Base-by-base conservation (phyloP, 2,888 invertebrate species). In the Drosophila longiperda region DNA sequence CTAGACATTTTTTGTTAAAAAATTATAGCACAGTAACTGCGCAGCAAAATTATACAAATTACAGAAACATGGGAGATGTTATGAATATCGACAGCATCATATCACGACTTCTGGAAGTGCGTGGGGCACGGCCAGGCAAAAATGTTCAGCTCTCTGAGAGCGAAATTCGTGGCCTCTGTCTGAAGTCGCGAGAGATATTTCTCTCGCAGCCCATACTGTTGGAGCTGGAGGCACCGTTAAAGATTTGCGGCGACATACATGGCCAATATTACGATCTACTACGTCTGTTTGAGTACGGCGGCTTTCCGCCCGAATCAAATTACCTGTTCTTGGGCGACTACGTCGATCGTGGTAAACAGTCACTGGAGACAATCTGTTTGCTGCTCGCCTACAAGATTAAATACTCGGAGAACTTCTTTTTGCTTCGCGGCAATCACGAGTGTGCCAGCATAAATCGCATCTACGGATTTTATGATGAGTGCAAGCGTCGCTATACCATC, bases 91-190 rank as follows among this genome's bases (percentile, higher is more conserved):
- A 92, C 89, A 92, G 92, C 83, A 92, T 92, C 75, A 92, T 92
- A 87, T 92, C 92, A 69, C 82, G 92, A 80, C 91, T 92, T 73
- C 80, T 92, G 75, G 92, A 92, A 84, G 99, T 99, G 92, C 96
- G 99, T 93, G 99, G 99, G 94, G 98, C 99, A 92, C 96, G 99
- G 94, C 99, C 99, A 45, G 99, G 99, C 87, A 99, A 99, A 95
- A 99, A 98, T 96, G 99, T 99, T 92, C 99, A 99, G 95, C 95
- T 99, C 93, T 98, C 99, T 91, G 99, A 99, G 95, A 96, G 96
- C 92, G 99, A 99, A 95, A 99, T 99, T 92, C 96, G 98, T 93
- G 98, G 99, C 91, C 95, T 99, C 87, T 99, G 99, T 94, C 95
- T 99, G 91, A 99, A 99, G 94, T 99, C 99, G 71, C 95, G 99